phyloP scores from a whole-genome alignment of 2,113 vertebrate species.

The Saguinus midas region DNA sequence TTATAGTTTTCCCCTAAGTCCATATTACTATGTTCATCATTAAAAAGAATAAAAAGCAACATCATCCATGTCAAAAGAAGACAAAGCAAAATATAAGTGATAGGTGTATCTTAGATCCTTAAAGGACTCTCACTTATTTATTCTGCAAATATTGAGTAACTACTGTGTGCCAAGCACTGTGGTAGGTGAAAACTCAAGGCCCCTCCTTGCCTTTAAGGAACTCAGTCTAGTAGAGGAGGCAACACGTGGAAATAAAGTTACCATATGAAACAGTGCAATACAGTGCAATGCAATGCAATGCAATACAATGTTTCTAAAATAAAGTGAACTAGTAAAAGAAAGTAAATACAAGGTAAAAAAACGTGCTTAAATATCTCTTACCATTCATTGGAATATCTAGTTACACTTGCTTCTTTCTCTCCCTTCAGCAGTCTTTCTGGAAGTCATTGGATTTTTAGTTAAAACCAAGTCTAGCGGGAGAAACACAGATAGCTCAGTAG shows the following conservation, averaged over 20 bases:
- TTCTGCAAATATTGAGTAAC: neutral
- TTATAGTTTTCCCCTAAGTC: neutral
- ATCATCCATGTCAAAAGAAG: neutral
- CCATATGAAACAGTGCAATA: fast-evolving
- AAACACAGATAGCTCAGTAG: neutral
- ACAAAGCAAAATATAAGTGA: neutral
- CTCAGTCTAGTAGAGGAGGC: neutral
- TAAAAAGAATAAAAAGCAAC: neutral
- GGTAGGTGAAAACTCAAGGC: neutral
- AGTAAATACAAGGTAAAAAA: neutral
- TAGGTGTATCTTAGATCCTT: neutral
- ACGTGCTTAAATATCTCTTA: neutral
- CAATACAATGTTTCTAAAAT: neutral
- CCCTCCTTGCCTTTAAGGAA: neutral
- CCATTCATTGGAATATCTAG: neutral
- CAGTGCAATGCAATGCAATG: no score
- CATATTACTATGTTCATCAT: neutral
- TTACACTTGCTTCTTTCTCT: neutral
- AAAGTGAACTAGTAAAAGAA: neutral
- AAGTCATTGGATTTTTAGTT: neutral
- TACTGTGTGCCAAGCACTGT: no score
- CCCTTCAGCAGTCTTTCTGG: neutral
- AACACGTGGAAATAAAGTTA: neutral
- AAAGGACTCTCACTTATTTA: neutral
- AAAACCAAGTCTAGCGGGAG: neutral